Evolutionary conservation across 2,888 invertebrate species (phyloP), one percentile per base, ranked within the genome.

Genomic region (Laothoe populi): DNA sequence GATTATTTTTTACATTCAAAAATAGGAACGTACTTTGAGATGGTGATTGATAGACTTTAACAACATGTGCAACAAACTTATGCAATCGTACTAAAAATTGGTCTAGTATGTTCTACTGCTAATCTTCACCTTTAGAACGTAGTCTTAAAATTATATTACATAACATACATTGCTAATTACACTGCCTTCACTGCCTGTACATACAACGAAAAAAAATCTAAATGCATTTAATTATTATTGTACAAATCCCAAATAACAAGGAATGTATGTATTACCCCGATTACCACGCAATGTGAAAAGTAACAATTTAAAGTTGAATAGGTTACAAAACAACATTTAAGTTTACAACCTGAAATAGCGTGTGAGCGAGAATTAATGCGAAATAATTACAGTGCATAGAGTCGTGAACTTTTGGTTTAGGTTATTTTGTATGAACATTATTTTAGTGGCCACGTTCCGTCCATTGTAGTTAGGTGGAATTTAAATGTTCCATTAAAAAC

Each of bases 331-430:
- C 68, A 70, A 66, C 69, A 72, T 65, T 69, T 69, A 45, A 53
- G 53, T 61, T 68, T 64, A 63, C 69, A 58, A n/a, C 40, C 66
- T 65, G 66, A 66, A 68, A 77, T 79, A 69, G 78, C 77, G 77
- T 80, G 82, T 73, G 74, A 70, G 68, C 63, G 69, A 63, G 68
- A 78, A 78, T 80, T 83, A 79, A 74, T 73, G 67, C 64, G 71
- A 77, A 81, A 80, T 84, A 82, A 84, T 82, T 81, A 79, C 72
- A 67, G 70, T 72, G 74, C 70, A 70, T 66, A 68, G 38, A 38
- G 65, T 62, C 66, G 70, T 73, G 35, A 53, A 53, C 53, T 53
- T 53, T 53, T 31, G 53, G 49, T 79, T 77, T 70, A 71, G 70
- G 67, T 74, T 74, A 73, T 73, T 73, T 70, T 23, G 31, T 58